phyloP scores from a whole-genome alignment of 2,797 vertebrate species.

The Lepidocolaptes lacrymiger region DNA sequence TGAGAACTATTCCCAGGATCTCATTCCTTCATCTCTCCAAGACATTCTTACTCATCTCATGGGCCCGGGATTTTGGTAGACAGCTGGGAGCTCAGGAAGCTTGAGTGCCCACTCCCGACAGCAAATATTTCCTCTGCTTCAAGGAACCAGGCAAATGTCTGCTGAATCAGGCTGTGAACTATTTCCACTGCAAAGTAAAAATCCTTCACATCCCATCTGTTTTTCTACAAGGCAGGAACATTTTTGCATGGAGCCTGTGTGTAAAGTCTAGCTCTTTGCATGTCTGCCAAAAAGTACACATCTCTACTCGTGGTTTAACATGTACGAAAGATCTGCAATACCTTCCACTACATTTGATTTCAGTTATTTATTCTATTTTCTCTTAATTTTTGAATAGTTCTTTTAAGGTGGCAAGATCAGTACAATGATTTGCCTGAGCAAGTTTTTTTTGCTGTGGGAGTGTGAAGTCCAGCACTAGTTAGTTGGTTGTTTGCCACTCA shows the following conservation, averaged over 20 bases:
- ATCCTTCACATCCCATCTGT: background rate
- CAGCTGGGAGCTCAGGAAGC: background rate
- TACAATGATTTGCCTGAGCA: background rate
- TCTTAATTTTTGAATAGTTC: background rate
- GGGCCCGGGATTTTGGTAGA: background rate
- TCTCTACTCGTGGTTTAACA: background rate
- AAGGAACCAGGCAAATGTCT: background rate
- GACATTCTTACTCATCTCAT: background rate
- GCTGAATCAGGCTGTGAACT: background rate
- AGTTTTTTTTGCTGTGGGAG: slow-evolving; percentile 32
- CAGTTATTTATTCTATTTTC: background rate
- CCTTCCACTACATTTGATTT: background rate
- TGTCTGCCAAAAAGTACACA: background rate
- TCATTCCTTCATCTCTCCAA: background rate
- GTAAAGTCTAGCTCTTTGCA: background rate
- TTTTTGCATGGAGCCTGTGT: background rate
- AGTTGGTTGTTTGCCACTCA: slow-evolving; percentile 50
- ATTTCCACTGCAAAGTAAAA: background rate
- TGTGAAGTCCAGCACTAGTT: slow-evolving; percentile 45
- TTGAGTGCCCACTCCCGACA: background rate
- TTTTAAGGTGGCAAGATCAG: background rate
- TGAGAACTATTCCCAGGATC: background rate
- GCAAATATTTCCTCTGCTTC: background rate
- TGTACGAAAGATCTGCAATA: background rate
- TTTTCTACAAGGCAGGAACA: background rate